These are phyloP conservation scores for Lycia hirtaria DNA, from an alignment of 2,888 invertebrate species.

Conservation along the genomic window DNA sequence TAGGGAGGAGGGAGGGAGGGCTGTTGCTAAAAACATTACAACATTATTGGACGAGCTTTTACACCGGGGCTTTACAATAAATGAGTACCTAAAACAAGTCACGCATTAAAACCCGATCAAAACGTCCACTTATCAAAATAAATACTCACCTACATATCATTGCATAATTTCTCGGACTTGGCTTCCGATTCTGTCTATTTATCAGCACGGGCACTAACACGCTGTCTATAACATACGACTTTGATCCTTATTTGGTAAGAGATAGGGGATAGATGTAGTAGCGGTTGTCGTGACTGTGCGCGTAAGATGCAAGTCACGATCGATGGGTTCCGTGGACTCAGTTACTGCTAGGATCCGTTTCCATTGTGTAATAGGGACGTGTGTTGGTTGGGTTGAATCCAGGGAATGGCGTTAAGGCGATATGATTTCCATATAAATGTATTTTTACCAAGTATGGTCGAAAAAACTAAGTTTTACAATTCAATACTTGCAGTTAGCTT, in stretches of 20 bases:
- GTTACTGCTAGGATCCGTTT: constrained; percentile 36
- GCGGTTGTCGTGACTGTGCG: constrained; percentile 36
- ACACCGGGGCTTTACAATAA: too few species aligned
- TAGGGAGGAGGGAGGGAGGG: too few species aligned
- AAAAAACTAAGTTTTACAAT: too few species aligned
- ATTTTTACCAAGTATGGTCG: too few species aligned
- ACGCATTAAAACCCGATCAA: not conserved
- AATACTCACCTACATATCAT: constrained; percentile 17
- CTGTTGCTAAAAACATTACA: not conserved
- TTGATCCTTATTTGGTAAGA: not conserved
- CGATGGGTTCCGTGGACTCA: constrained; percentile 41
- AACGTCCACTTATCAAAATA: not conserved
- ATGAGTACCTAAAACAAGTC: constrained; percentile 2
- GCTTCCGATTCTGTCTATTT: constrained; percentile 40
- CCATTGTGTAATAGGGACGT: constrained; percentile 36
- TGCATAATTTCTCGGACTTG: constrained; percentile 34
- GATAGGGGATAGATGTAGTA: not conserved
- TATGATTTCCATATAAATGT: too few species aligned
- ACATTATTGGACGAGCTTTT: not conserved
- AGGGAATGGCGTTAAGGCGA: not conserved
- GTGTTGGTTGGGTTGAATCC: not conserved
- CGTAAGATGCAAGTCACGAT: constrained; percentile 63
- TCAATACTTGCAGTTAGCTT: too few species aligned
- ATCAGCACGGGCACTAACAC: constrained; percentile 34
- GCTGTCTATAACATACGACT: not conserved